Base-by-base conservation (phyloP, 1,140 invertebrate genomes). In the Cephus cinctus region DNA sequence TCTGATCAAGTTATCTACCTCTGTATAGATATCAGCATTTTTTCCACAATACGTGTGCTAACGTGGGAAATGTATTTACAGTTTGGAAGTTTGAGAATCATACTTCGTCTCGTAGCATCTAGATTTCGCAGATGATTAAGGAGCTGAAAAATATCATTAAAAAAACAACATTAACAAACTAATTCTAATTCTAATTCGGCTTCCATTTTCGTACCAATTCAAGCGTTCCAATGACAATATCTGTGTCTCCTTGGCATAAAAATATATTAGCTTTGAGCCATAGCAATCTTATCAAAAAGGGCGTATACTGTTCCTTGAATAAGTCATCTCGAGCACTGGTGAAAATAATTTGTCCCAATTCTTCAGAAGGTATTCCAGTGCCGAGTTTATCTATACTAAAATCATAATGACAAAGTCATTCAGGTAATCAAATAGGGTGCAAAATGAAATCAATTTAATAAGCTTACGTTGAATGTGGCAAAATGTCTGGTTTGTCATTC, bases 221-320 rank as follows among this genome's bases (percentile, higher is more conserved):
- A 12, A 81, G 60, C 1, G 75, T 72, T 39, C 68, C 68, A 14
- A 78, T 73, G 0, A 78, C 76, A 2, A 80, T 59, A 14, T 78
- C 73, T 15, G 75, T 71, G 22, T 79, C 73, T 15, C 71, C 73
- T 48, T 75, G 74, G 42, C 73, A 77, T n/a, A 79, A 55, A 46
- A 77, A 80, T 27, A 80, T 60, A 50, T 80, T 76, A 6, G 76
- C 68, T 54, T 79, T 75, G 5, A 82, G 50, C 81, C 81, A 82
- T n/a, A 79, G 55, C 14, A 80, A 69, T 39, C 81, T 61, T 9
- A 74, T 46, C 30, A 78, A 65, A 55, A 76, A 76, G 5, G 56
- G 51, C 2, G 60, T 45, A 58, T 75, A 77, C 16, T 79, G 70
- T 5, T 68, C 61, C 19, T 54, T 59, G 57, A 74, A 67, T 9